A percentile compares a stretch with the other conserved stretches of the same genome.
Conservation (phyloP, 2,888 invertebrate species). For the Heliconius charithonia region DNA sequence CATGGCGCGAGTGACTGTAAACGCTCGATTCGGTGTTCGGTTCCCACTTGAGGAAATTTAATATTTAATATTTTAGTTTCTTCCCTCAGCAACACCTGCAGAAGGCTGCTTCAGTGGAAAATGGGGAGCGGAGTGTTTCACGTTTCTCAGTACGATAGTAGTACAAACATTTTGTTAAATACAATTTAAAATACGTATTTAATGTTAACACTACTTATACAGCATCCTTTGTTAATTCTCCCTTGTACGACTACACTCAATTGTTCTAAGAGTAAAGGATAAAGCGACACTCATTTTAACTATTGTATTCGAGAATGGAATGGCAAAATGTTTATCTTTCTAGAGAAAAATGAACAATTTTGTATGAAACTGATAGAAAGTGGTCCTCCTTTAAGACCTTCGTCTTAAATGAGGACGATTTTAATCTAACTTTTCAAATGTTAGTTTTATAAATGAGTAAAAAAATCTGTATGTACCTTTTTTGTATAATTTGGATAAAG, state of each 20-base stretch:
- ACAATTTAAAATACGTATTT: conserved; percentile 31
- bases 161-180: not conserved
- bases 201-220: conserved; percentile 40
- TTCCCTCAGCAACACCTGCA: no score
- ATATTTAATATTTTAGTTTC: no score
- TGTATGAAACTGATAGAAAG: conserved; percentile 38
- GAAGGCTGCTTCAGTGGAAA: no score
- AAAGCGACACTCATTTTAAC: conserved; percentile 44
- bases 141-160: not conserved
- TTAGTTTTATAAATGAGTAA: not conserved
- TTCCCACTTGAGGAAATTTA: no score
- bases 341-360: conserved; percentile 43
- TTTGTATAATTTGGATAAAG: no score
- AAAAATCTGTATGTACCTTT: no score
- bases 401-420: no score
- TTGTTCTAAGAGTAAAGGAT: conserved; percentile 43
- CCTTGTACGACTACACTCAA: conserved; percentile 46
- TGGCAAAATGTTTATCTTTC: conserved; percentile 44
- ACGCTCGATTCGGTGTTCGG: no score
- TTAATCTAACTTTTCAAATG: not conserved
- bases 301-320: conserved; percentile 40
- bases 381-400: conserved; percentile 38
- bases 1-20: no score
- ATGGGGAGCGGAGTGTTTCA: not conserved
- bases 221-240: conserved; percentile 48